Evolutionary conservation across 2,888 invertebrate genomes (phyloP).

Genomic region (Dendrolimus houi): DNA sequence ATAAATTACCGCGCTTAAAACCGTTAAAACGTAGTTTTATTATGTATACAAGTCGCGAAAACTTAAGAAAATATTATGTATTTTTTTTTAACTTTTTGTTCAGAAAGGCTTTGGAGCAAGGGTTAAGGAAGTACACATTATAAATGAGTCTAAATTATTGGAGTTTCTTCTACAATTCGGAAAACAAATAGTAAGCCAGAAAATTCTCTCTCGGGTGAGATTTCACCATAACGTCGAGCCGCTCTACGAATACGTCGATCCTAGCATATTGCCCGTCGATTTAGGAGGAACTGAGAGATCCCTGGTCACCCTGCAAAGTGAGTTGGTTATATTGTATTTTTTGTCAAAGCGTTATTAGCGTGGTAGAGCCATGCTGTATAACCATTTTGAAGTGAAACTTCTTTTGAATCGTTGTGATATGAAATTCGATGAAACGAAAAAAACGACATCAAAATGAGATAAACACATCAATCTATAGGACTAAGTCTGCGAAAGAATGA

Average conservation of each 20-base stretch:
- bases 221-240: neutral
- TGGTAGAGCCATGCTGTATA: too few relatives aligned
- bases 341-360: too few relatives aligned
- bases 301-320: neutral
- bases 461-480: too few relatives aligned
- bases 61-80: too few relatives aligned
- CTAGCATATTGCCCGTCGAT: neutral
- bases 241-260: neutral
- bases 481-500: too few relatives aligned
- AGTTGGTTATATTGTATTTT: neutral
- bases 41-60: too few relatives aligned
- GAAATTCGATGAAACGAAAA: too few relatives aligned
- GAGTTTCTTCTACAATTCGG: neutral
- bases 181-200: neutral
- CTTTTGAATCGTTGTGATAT: too few relatives aligned
- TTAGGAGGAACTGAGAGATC: neutral
- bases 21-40: too few relatives aligned
- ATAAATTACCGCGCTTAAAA: too few relatives aligned
- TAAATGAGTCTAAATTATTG: neutral
- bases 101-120: neutral
- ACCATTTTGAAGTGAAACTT: too few relatives aligned
- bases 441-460: too few relatives aligned
- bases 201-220: neutral
- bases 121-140: neutral
- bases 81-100: neutral